These are phyloP conservation scores for Elachura formosa DNA, from an alignment of 2,113 vertebrate species.

Conservation along the genomic window DNA sequence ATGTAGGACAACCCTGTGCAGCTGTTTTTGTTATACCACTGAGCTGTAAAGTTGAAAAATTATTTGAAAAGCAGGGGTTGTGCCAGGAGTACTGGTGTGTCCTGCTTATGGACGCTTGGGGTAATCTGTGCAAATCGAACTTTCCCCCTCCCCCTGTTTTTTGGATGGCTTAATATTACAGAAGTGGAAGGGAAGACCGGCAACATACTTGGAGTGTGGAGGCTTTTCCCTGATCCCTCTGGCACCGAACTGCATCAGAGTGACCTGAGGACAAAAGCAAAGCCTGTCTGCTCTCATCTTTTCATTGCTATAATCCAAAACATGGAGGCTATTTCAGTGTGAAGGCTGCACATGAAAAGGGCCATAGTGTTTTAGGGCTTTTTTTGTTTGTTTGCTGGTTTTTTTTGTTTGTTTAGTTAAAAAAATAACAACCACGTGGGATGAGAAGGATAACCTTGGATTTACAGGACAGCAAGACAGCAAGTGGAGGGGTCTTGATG, in stretches of 20 bases:
- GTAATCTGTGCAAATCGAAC: constrained; percentile 51
- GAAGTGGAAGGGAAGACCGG: constrained; percentile 52
- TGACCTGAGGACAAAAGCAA: constrained; percentile 49
- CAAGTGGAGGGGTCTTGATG: background rate
- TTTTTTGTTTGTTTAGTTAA: background rate
- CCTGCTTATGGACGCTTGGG: background rate
- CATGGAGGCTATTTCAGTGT: background rate
- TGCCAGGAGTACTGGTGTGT: background rate
- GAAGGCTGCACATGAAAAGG: background rate
- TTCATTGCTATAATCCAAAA: constrained; percentile 30
- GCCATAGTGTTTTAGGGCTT: background rate
- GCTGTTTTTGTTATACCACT: constrained; percentile 52
- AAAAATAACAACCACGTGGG: background rate
- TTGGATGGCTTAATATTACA: constrained; percentile 38
- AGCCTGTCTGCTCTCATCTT: constrained; percentile 3
- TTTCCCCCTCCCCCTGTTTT: rapidly evolving
- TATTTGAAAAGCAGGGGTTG: constrained; percentile 21
- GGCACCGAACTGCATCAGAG: constrained; percentile 23
- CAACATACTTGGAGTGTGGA: background rate
- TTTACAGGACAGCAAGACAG: background rate
- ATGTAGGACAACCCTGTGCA: background rate
- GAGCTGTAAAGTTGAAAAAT: constrained; percentile 25
- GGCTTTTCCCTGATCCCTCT: constrained; percentile 14
- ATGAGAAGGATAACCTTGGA: background rate
- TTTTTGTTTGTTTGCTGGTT: too few species aligned